A percentile compares a stretch with the other conserved stretches of the same genome.
Conservation (phyloP, 2,888 invertebrate genomes). For the Athetis lepigone region DNA sequence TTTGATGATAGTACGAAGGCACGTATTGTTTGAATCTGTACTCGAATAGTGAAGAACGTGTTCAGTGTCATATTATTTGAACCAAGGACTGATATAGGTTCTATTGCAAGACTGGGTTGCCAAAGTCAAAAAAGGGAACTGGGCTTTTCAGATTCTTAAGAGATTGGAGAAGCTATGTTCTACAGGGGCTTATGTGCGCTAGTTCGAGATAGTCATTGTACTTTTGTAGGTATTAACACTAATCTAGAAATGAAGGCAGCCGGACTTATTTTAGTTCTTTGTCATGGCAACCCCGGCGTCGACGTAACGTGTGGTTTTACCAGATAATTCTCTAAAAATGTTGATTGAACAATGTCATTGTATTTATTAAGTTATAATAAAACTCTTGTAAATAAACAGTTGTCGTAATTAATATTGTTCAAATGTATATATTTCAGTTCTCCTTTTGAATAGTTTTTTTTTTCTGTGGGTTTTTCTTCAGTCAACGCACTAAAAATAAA, state of each 20-base stretch:
- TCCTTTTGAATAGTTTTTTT: too few species aligned
- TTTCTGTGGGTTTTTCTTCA: too few species aligned
- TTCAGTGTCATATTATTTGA: conserved; percentile 49
- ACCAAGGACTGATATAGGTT: conserved; percentile 42
- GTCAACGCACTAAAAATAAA: too few species aligned
- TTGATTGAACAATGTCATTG: conserved; percentile 52
- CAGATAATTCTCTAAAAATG: conserved; percentile 43
- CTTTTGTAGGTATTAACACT: background rate
- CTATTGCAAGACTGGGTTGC: conserved; percentile 29
- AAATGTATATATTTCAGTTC: too few species aligned
- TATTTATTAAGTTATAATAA: conserved; percentile 63
- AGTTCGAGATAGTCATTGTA: conserved; percentile 5
- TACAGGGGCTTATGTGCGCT: background rate
- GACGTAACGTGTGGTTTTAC: conserved; percentile 21
- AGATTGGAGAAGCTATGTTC: conserved; percentile 1
- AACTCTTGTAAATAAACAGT: conserved; percentile 59
- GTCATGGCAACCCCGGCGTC: conserved; percentile 24
- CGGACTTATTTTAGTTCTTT: conserved; percentile 23
- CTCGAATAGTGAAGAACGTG: conserved; percentile 26
- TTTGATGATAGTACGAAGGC: conserved; percentile 15
- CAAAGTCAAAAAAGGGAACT: conserved; percentile 5
- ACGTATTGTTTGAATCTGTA: conserved; percentile 26
- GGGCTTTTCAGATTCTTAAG: conserved; percentile 14
- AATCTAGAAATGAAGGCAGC: conserved; percentile 19
- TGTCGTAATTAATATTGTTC: conserved; percentile 43